phyloP scores from a whole-genome alignment of 2,888 invertebrate species.

The Tridacna crocea region DNA sequence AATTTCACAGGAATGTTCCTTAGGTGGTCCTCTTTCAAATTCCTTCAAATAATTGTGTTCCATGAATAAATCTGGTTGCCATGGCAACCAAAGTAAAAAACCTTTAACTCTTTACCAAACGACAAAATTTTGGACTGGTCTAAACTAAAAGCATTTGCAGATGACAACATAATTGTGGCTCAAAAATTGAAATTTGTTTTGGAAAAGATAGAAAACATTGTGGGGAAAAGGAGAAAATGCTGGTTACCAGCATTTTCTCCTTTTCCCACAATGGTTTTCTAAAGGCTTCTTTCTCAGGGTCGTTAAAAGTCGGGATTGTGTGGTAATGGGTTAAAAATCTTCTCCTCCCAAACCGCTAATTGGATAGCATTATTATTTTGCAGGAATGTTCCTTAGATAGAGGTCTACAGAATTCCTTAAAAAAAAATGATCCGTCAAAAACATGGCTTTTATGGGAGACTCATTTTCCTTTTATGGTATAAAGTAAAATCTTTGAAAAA shows the following conservation, averaged over 20 bases:
- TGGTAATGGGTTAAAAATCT: not conserved
- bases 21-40: too few relatives aligned
- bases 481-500: too few relatives aligned
- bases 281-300: not conserved
- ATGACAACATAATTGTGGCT: too few relatives aligned
- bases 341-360: too few relatives aligned
- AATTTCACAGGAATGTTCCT: too few relatives aligned
- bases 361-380: too few relatives aligned
- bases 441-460: too few relatives aligned
- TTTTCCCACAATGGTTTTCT: not conserved
- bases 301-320: not conserved
- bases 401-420: too few relatives aligned
- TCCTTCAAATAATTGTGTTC: too few relatives aligned
- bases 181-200: not conserved
- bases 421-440: too few relatives aligned
- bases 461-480: too few relatives aligned
- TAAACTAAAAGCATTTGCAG: not conserved
- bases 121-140: not conserved
- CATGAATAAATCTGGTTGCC: not conserved
- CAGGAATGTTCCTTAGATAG: too few relatives aligned
- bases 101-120: not conserved
- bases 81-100: not conserved
- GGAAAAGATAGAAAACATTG: not conserved
- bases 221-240: constrained; percentile 1
- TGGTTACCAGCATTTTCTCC: not conserved